Evolutionary conservation across 2,888 invertebrate genomes (phyloP).

Genomic region (Drosophila mulleri): DNA sequence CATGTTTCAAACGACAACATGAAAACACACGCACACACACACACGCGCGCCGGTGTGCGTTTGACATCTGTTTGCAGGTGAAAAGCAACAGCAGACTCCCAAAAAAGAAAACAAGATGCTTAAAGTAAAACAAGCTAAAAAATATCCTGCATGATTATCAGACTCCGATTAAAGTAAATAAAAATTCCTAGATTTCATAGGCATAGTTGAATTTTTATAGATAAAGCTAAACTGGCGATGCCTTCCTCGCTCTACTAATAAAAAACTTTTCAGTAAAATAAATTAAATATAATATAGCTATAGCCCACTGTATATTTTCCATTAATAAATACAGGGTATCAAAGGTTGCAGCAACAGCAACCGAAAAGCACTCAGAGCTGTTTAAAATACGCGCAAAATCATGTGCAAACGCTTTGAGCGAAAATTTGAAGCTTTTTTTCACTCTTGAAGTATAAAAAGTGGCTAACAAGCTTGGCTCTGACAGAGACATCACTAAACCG

Average conservation of each 20-base stretch:
- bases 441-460: constrained; percentile 16
- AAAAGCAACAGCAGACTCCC: constrained; percentile 8
- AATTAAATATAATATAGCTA: no score
- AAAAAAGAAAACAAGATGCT: constrained; percentile 2
- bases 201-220: no score
- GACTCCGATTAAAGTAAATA: not conserved
- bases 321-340: constrained; percentile 2
- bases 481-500: constrained; percentile 16
- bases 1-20: constrained; percentile 16
- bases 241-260: no score
- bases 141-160: not conserved
- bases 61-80: constrained; percentile 63
- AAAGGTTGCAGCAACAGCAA: constrained; percentile 4
- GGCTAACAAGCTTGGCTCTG: constrained; percentile 35
- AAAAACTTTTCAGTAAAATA: no score
- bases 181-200: no score
- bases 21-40: constrained; percentile 6
- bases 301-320: not conserved
- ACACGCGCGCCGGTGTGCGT: constrained; percentile 40
- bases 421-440: constrained; percentile 46
- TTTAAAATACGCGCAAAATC: constrained; percentile 54
- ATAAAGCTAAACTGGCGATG: no score
- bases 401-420: constrained; percentile 63
- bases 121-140: constrained; percentile 1
- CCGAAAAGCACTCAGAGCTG: constrained; percentile 32